Conservation (phyloP, 2,113 vertebrate genomes). For the Cyrtonyx montezumae region DNA sequence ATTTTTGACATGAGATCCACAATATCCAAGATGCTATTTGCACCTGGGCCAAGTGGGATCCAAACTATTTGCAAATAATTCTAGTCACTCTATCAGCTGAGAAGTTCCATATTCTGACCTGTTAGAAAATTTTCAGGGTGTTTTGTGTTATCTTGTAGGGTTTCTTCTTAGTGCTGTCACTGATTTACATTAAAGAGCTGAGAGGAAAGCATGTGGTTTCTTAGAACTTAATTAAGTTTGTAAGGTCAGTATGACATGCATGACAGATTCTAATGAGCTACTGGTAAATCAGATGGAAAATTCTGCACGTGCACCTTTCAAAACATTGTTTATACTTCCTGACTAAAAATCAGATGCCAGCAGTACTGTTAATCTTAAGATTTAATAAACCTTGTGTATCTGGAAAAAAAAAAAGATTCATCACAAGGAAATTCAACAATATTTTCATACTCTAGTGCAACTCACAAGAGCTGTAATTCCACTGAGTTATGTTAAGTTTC, state of each 20-base stretch:
- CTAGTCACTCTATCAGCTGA: neutral
- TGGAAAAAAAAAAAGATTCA: neutral
- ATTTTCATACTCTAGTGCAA: neutral
- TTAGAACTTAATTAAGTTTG: slow-evolving; percentile 49
- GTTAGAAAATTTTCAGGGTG: neutral
- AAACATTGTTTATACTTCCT: slow-evolving; percentile 59
- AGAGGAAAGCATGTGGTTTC: slow-evolving; percentile 9
- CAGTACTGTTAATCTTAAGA: slow-evolving; percentile 30
- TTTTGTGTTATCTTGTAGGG: neutral
- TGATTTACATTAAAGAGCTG: slow-evolving; percentile 9
- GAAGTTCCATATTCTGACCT: neutral
- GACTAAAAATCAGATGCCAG: slow-evolving; percentile 41
- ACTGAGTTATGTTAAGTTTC: neutral
- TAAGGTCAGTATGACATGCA: slow-evolving; percentile 49
- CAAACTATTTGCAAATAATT: neutral
- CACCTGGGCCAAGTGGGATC: neutral
- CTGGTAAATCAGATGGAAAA: slow-evolving; percentile 48
- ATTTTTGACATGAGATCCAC: neutral
- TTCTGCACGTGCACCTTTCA: slow-evolving; percentile 34
- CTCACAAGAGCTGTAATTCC: slow-evolving; percentile 14
- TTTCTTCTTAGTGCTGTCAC: neutral
- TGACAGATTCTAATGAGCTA: slow-evolving; percentile 36
- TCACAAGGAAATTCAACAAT: neutral
- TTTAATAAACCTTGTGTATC: slow-evolving; percentile 9
- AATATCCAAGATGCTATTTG: neutral